phyloP scores from a whole-genome alignment of 2,113 vertebrate species.

The Psittacara wagleri region DNA sequence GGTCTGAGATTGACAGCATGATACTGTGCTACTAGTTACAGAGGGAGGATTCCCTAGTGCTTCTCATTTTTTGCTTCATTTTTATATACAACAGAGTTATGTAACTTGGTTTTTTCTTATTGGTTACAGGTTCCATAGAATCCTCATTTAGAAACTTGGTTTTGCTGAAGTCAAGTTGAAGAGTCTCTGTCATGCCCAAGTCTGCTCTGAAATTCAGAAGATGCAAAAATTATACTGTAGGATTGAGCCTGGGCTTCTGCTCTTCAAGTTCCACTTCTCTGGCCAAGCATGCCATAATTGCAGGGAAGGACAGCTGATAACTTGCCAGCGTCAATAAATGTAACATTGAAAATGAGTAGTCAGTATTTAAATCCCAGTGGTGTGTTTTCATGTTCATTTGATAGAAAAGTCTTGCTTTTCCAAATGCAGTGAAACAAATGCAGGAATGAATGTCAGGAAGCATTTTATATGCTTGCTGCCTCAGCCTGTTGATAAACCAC shows the following conservation, averaged over 20 bases:
- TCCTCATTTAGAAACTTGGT: neutral
- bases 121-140: neutral
- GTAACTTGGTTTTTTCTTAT: neutral
- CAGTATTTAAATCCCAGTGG: neutral
- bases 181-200: neutral
- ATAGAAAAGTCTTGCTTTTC: neutral
- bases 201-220: neutral
- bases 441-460: neutral
- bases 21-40: neutral
- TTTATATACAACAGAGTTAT: rapidly evolving
- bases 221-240: neutral
- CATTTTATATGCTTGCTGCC: neutral
- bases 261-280: neutral
- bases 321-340: neutral
- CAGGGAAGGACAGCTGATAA: rapidly evolving
- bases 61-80: neutral
- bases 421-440: neutral
- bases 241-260: neutral
- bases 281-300: neutral
- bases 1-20: neutral
- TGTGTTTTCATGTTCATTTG: neutral
- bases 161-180: neutral
- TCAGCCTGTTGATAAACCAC: neutral
- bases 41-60: neutral
- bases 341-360: neutral